These are phyloP conservation scores for Colaptes auratus DNA, from an alignment of 2,113 vertebrate species.

Conservation along the genomic window DNA sequence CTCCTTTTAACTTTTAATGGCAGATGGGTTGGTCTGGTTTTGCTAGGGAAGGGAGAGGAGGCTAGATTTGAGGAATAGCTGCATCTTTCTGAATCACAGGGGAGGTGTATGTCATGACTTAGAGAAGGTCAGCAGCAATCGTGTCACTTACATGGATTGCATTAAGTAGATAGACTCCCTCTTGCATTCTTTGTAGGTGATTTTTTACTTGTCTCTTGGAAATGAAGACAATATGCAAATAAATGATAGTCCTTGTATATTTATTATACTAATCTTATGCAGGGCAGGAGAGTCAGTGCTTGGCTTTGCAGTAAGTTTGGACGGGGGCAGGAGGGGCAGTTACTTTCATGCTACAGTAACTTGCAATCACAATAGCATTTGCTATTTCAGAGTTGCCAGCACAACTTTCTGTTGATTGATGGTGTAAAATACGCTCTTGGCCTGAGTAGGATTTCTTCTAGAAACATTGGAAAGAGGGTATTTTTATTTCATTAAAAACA, in stretches of 20 bases:
- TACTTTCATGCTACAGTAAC: neutral
- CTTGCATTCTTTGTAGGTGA: neutral
- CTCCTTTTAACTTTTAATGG: constrained; percentile 79
- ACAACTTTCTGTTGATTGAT: constrained; percentile 38
- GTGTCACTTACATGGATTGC: constrained; percentile 79
- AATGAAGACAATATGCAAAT: neutral
- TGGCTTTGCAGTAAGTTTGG: neutral
- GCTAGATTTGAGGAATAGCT: constrained; percentile 65
- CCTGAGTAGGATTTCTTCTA: constrained; percentile 10
- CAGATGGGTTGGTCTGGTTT: constrained; percentile 75
- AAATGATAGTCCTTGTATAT: neutral
- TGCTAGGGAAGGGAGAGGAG: constrained; percentile 74
- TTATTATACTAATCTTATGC: neutral
- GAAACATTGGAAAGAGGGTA: constrained; percentile 40
- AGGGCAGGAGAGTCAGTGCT: neutral
- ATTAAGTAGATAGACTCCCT: constrained; percentile 72
- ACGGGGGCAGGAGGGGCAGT: neutral
- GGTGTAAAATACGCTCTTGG: constrained; percentile 17
- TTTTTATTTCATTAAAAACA: constrained; percentile 56
- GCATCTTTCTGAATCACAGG: constrained; percentile 73
- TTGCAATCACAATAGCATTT: neutral
- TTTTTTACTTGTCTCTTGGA: neutral
- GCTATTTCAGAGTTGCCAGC: constrained; percentile 26
- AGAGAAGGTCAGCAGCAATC: constrained; percentile 78
- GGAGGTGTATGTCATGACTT: constrained; percentile 73